These are phyloP conservation scores for Aphelinus atriplicis DNA, from an alignment of 1,140 invertebrate species.

Conservation along the genomic window DNA sequence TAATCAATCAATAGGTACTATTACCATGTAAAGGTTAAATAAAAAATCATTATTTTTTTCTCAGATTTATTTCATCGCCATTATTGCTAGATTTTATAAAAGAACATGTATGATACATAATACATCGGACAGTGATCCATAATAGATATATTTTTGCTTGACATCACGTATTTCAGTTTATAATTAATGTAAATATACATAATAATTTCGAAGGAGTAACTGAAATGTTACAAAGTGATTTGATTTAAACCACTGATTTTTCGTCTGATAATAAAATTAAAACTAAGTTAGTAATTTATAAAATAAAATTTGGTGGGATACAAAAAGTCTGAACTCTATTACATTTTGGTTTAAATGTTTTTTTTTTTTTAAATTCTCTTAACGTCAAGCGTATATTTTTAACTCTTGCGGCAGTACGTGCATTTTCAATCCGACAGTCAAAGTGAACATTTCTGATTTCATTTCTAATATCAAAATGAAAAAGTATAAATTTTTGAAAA, in stretches of 20 bases:
- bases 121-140: conserved; percentile 51
- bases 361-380: conserved; percentile 34
- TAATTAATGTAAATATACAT: conserved; percentile 17
- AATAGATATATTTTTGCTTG: conserved; percentile 26
- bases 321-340: conserved; percentile 36
- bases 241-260: too few relatives aligned
- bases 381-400: conserved; percentile 51
- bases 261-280: too few relatives aligned
- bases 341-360: conserved; percentile 22
- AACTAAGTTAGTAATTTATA: too few relatives aligned
- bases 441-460: neutral
- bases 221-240: too few relatives aligned
- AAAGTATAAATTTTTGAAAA: conserved; percentile 33
- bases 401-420: conserved; percentile 33
- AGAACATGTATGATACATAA: conserved; percentile 62
- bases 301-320: neutral
- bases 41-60: conserved; percentile 28
- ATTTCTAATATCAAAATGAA: conserved; percentile 29
- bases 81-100: conserved; percentile 62
- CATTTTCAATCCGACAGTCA: conserved; percentile 35
- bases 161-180: conserved; percentile 22
- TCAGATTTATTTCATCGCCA: conserved; percentile 55
- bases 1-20: too few relatives aligned
- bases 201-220: too few relatives aligned
- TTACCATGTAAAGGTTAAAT: too few relatives aligned